Evolutionary conservation across 2,113 vertebrate species (phyloP).

Genomic region (Pandion haliaetus): DNA sequence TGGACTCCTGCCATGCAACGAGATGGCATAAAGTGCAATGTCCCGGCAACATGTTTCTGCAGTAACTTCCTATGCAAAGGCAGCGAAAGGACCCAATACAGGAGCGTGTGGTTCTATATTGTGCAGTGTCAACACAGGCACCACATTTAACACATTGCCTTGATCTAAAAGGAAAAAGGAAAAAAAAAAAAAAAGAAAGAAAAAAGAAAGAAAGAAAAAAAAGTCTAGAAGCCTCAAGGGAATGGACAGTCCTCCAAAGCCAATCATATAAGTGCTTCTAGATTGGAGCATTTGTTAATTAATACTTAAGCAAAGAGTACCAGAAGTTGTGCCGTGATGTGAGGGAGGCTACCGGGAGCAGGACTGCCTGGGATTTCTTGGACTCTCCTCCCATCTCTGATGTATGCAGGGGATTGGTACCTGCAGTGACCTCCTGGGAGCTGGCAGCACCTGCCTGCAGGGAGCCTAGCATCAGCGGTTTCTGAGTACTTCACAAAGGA

Average conservation of each 20-base stretch:
- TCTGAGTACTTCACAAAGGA: background rate
- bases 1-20: slow-evolving; percentile 46
- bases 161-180: background rate
- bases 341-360: background rate
- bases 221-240: background rate
- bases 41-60: slow-evolving; percentile 48
- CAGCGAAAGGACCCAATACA: background rate
- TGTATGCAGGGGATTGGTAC: background rate
- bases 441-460: background rate
- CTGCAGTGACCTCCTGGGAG: rapidly evolving
- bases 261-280: slow-evolving; percentile 17
- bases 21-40: slow-evolving; percentile 15
- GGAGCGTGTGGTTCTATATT: background rate
- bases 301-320: slow-evolving; percentile 40
- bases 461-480: background rate
- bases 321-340: background rate
- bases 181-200: background rate
- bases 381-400: background rate
- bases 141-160: background rate
- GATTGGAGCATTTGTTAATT: slow-evolving; percentile 59
- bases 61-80: slow-evolving; percentile 50
- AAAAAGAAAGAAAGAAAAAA: background rate
- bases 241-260: background rate
- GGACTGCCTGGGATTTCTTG: background rate
- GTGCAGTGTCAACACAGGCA: slow-evolving; percentile 16